Evolutionary conservation across 2,888 invertebrate genomes (phyloP).

Genomic region (Melanotus villosus): DNA sequence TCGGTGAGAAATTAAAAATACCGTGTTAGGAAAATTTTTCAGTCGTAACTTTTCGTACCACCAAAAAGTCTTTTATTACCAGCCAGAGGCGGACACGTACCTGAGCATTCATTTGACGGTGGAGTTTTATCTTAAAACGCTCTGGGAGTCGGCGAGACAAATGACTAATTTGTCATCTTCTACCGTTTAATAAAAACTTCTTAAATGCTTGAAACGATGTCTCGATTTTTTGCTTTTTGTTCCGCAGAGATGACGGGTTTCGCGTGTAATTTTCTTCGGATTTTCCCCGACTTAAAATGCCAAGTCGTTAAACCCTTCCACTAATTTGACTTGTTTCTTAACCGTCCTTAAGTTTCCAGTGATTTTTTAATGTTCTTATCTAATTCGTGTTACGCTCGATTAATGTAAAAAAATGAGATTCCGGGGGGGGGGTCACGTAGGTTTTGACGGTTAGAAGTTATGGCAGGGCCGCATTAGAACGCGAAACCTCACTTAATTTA

Average conservation of each 20-base stretch:
- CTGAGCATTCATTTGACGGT: slow-evolving; percentile 60
- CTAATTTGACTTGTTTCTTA: slow-evolving; percentile 14
- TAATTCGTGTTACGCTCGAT: slow-evolving; percentile 21
- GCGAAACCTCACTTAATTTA: slow-evolving; percentile 35
- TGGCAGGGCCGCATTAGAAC: slow-evolving; percentile 19
- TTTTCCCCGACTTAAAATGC: slow-evolving; percentile 13
- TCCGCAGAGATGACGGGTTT: slow-evolving; percentile 15
- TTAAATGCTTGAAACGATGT: slow-evolving; percentile 48
- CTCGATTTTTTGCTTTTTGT: slow-evolving; percentile 40
- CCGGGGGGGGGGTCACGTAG: slow-evolving; percentile 23
- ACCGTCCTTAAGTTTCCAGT: slow-evolving; percentile 1
- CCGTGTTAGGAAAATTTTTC: slow-evolving; percentile 19
- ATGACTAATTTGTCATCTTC: slow-evolving; percentile 57
- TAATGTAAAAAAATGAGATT: slow-evolving; percentile 18
- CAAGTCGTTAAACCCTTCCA: not conserved
- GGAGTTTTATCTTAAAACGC: slow-evolving; percentile 60
- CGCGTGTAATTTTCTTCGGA: slow-evolving; percentile 24
- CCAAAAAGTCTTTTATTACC: slow-evolving; percentile 52
- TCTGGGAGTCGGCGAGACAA: slow-evolving; percentile 54
- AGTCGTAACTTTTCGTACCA: slow-evolving; percentile 33
- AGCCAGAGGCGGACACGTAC: slow-evolving; percentile 58
- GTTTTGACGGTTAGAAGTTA: slow-evolving; percentile 20
- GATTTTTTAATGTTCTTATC: slow-evolving; percentile 28
- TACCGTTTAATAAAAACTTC: slow-evolving; percentile 54
- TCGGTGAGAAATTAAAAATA: slow-evolving; percentile 21